Evolutionary conservation across 2,888 invertebrate species (phyloP), one percentile per base, ranked within the genome.

Genomic region (Meta bourneti): DNA sequence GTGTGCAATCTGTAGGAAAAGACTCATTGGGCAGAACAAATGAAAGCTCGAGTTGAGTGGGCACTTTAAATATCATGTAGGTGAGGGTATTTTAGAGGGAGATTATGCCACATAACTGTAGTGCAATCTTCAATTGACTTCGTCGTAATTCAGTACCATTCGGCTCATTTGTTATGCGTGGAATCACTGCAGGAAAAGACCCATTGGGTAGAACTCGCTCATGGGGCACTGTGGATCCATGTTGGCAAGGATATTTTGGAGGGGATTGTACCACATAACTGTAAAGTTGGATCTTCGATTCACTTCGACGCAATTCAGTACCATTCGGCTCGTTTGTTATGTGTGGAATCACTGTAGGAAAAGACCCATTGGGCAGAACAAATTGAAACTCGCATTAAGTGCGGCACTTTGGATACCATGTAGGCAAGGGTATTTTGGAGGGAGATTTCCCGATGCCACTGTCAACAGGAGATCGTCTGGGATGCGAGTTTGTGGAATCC

Each of bases 401-500:
- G n/a, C 74, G 88, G 48, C 91, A 83, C 72, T 92, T 92, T 0
- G 81, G 49, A 78, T 89, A 82, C 82, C 79, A 92, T 0, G 75
- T 80, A 13, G 90, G 90, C 52, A 92, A 52, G 8, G 92, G 92
- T 79, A 92, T 92, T 80, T 92, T 92, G 7, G 92, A 92, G 1
- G 92, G 89, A 0, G 92, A 92, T 69, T 89, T 92, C 11, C 91
- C 87, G 48, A 34, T 9, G 61, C 48, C 71, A 13, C 54, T 81
- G 49, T 89, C 89, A 8, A 85, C 75, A 7, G 89, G 89, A 48
- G 89, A 91, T 75, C 52, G 83, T 9, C 80, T 91, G 34, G 79
- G 72, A n/a, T 84, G 78, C 16, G 81, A 61, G 11, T 72, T 51
- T 72, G 80, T 84, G 1, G 84, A 52, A 61, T 78, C 83, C 11